Conservation (phyloP, 2,113 vertebrate genomes). For the Leptobrachium leishanense region DNA sequence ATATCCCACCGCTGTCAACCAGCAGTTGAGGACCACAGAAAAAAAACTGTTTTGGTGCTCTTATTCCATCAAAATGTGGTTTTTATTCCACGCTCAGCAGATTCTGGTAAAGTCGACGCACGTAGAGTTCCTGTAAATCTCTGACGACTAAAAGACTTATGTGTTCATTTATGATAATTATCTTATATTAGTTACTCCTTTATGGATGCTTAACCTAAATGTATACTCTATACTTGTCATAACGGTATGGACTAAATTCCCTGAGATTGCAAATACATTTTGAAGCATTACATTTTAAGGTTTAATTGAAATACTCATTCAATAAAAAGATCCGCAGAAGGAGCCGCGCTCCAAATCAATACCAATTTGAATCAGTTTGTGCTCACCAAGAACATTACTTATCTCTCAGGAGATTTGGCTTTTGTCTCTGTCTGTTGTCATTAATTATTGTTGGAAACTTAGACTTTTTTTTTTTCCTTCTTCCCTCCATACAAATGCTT, state of each 20-base stretch:
- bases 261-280: slow-evolving; percentile 19
- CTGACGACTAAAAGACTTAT: slow-evolving; percentile 30
- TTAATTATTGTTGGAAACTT: slow-evolving; percentile 28
- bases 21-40: too few species aligned
- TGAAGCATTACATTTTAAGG: slow-evolving; percentile 47
- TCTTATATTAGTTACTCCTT: slow-evolving; percentile 28
- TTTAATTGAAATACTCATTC: slow-evolving; percentile 49
- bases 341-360: slow-evolving; percentile 19
- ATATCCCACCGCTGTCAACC: too few species aligned
- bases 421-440: slow-evolving; percentile 36
- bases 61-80: too few species aligned
- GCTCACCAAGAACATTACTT: slow-evolving; percentile 33
- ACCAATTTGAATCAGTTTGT: slow-evolving; percentile 38
- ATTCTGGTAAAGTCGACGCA: slow-evolving; percentile 13
- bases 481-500: background rate
- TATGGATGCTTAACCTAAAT: slow-evolving; percentile 45
- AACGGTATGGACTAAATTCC: slow-evolving; percentile 17
- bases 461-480: background rate
- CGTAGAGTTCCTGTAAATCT: slow-evolving; percentile 17
- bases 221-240: slow-evolving; percentile 33
- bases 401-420: slow-evolving; percentile 21
- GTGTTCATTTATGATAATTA: slow-evolving; percentile 28
- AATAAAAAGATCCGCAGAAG: slow-evolving; percentile 12
- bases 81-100: slow-evolving; percentile 8
- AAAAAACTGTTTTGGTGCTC: too few species aligned